A percentile compares a stretch with the other conserved stretches of the same genome.
These are phyloP conservation scores for Notarius lentiginosus DNA, from an alignment of 2,113 vertebrate genomes.

Conservation along the genomic window DNA sequence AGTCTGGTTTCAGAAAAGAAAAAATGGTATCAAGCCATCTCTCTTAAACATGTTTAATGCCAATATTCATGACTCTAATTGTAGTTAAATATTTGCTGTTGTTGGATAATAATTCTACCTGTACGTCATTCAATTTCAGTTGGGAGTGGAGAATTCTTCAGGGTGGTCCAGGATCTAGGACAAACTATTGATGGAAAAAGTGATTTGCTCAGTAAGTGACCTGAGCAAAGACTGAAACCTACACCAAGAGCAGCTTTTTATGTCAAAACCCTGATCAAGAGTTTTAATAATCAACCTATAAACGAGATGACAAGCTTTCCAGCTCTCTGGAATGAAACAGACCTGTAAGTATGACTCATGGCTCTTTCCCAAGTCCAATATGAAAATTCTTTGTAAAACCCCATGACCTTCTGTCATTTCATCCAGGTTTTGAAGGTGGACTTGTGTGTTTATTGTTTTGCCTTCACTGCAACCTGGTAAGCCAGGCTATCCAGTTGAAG, in stretches of 20 bases:
- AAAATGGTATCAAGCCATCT: not conserved
- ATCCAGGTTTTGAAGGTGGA: slow-evolving; percentile 4
- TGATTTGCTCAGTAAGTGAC: not conserved
- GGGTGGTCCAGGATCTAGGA: not conserved
- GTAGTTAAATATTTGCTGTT: not conserved
- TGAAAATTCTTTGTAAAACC: not conserved
- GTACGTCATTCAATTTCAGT: not conserved
- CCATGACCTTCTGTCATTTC: slow-evolving; percentile 11
- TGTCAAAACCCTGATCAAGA: not conserved
- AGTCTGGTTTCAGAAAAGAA: not conserved
- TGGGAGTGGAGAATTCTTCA: not conserved
- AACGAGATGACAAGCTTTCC: not conserved
- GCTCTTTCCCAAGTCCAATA: not conserved
- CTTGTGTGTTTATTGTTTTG: slow-evolving; percentile 33
- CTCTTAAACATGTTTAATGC: not conserved
- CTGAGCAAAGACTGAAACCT: not conserved
- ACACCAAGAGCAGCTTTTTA: not conserved
- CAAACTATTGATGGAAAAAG: not conserved
- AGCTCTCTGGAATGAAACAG: not conserved
- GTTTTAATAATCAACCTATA: not conserved
- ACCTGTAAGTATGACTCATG: not conserved
- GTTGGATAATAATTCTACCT: not conserved
- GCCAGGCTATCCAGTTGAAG: not conserved
- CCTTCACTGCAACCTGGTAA: slow-evolving; percentile 7
- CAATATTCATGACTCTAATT: not conserved